Base-by-base conservation (phyloP, 35 echinoderm and acorn worm species). In the Lytechinus variegatus region DNA sequence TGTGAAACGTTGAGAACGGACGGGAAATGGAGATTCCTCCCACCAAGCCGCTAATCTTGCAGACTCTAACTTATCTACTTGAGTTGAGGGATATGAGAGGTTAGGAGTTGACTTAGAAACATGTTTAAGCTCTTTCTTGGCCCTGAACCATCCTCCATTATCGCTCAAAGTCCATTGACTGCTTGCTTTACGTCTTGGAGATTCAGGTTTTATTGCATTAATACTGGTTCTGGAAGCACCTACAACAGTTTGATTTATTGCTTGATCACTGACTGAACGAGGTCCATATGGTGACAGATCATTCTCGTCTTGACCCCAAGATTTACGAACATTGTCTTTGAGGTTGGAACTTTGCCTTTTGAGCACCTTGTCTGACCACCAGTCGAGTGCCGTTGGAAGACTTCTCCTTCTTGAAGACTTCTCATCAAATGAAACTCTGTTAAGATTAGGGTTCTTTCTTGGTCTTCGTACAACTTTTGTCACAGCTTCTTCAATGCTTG, bases 1-100 rank as follows among this genome's bases (percentile, higher is more conserved):
- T 93, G 92, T 93, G 53, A 93, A 93, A 11, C 92, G 92, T 54
- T 57, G 92, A 57, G 92, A 93, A 27, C 92, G 52, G n/a, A 93
- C 92, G 0, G 92, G 92, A 57, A 56, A 93, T 24, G 92, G 92
- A 55, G 92, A 93, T 28, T 55, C 92, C 54, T 93, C 92, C 92
- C 92, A 93, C 92, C 92, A 93, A 19, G 92, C 54, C 28, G 92
- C 92, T 57, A 93, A 12, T 93, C 92, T 93, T 3, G 92, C 92
- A 53, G 92, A 55, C 92, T 93, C 92, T 55, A 54, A 21, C 12
- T 93, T 93, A 57, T 93, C 55, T 27, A 93, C 92, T 57, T 54
- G 54, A 54, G 92, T 93, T 93, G 92, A 93, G 16, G 92, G 92
- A 27, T 93, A 93, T 9, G 92, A 93, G 13, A 93, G 54, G 92